Base-by-base conservation (phyloP, 2,113 vertebrate genomes). In the Gasterosteus aculeatus region DNA sequence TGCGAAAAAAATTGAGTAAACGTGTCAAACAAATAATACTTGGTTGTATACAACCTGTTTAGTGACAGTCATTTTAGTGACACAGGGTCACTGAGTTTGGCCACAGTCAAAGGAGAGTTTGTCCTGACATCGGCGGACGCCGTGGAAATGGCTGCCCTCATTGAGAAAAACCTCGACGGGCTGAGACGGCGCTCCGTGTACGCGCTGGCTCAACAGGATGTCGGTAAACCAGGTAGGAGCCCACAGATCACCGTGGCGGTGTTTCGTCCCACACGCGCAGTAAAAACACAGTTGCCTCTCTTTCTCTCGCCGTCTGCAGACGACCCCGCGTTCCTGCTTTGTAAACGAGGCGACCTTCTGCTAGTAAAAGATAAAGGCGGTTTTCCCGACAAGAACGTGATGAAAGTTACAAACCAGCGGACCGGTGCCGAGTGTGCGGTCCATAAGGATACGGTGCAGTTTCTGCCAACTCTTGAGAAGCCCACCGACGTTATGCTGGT, bases 301-400 rank as follows among this genome's bases (percentile, higher is more conserved):
- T 62, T 4, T 53, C 3, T 66, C 3, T 1, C 10, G 26, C 31
- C 22, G 63, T 16, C 68, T n/a, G 0, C 72, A 98, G 97, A 94
- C 16, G 95, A 98, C 14, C 62, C 87, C 22, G 82, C 47, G 12
- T 87, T 95, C 53, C 85, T 98, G 77, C 81, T 83, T 54, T 96
- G 92, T 91, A 96, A 92, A 84, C 96, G 92, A 53, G 96, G 96
- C 5, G 97, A 99, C 83, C 89, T 99, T 75, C 90, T 99, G 80
- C 83, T 94, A 33, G 91, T 88, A 0, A 90, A 94, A 85, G 92
- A 95, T 42, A 88, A 92, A 64, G 80, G 85, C 6, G 54, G 75
- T 44, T 78, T 92, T 56, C 47, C 75, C 33, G 81, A 91, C 3
- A 84, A 82, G 54, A 86, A 73, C 9, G 96, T 94, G 95, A 83